Evolutionary conservation across 1,140 invertebrate species (phyloP).

Genomic region (Tetranychus cinnabarinus): DNA sequence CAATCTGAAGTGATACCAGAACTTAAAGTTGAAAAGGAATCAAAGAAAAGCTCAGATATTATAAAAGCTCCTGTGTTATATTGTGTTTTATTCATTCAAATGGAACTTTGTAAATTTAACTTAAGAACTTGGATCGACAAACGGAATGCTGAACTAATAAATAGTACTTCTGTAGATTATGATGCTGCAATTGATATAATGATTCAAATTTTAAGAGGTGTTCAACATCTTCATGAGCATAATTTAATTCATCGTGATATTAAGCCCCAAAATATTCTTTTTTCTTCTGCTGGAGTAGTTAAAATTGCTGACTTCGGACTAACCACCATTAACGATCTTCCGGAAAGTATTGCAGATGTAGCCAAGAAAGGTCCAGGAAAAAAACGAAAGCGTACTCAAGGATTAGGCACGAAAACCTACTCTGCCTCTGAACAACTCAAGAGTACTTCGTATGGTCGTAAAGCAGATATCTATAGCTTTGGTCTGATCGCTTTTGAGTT

Average conservation of each 20-base stretch:
- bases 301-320: slow-evolving; percentile 62
- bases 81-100: slow-evolving; percentile 42
- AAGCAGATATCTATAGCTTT: slow-evolving; percentile 52
- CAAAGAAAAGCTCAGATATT: no score
- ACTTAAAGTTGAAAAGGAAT: no score
- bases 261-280: slow-evolving; percentile 59
- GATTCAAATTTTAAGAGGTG: slow-evolving; percentile 38
- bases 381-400: slow-evolving; percentile 13
- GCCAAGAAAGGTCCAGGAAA: background rate
- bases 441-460: slow-evolving; percentile 38
- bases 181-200: slow-evolving; percentile 29
- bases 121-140: slow-evolving; percentile 41
- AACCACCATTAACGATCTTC: slow-evolving; percentile 29
- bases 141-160: slow-evolving; percentile 23
- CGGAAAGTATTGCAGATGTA: slow-evolving; percentile 7
- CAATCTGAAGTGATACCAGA: no score
- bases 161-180: background rate
- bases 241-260: slow-evolving; percentile 57
- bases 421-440: slow-evolving; percentile 54
- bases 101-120: slow-evolving; percentile 48
- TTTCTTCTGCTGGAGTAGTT: slow-evolving; percentile 25
- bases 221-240: slow-evolving; percentile 50
- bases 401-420: slow-evolving; percentile 46
- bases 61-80: no score
- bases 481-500: slow-evolving; percentile 53